Evolutionary conservation across 2,888 invertebrate genomes (phyloP).

Genomic region (Branchipolynoe longqiensis): DNA sequence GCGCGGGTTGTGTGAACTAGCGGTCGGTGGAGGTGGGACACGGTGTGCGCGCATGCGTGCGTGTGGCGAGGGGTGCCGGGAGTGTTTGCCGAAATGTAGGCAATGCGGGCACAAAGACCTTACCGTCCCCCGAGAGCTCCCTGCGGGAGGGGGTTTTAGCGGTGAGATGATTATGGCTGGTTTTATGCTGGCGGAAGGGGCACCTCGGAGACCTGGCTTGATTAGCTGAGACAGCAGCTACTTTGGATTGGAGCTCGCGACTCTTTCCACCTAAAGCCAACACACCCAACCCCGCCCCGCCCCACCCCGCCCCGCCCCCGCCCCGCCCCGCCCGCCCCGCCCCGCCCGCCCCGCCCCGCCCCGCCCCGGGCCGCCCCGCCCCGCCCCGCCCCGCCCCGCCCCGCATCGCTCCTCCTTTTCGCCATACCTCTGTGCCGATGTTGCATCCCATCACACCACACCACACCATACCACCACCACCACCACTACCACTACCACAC

Average conservation of each 20-base stretch:
- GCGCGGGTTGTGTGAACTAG: too few relatives aligned
- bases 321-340: neutral
- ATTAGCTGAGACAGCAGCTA: constrained; percentile 36
- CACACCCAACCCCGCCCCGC: neutral
- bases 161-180: constrained; percentile 26
- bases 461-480: too few relatives aligned
- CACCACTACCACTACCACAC: too few relatives aligned
- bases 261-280: neutral
- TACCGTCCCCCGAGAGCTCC: neutral
- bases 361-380: neutral
- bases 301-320: neutral
- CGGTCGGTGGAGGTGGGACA: neutral
- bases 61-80: neutral
- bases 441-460: too few relatives aligned
- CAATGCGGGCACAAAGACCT: neutral
- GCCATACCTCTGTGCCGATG: too few relatives aligned
- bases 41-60: neutral
- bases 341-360: neutral
- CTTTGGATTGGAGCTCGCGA: neutral
- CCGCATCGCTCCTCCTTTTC: neutral
- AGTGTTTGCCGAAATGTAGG: neutral
- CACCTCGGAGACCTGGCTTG: neutral
- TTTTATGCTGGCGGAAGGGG: constrained; percentile 8
- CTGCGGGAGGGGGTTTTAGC: constrained; percentile 14
- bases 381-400: neutral